A percentile compares a stretch with the other conserved stretches of the same genome.
Evolutionary conservation across 1,140 invertebrate species (phyloP).

Genomic region (Aphidius gifuensis): DNA sequence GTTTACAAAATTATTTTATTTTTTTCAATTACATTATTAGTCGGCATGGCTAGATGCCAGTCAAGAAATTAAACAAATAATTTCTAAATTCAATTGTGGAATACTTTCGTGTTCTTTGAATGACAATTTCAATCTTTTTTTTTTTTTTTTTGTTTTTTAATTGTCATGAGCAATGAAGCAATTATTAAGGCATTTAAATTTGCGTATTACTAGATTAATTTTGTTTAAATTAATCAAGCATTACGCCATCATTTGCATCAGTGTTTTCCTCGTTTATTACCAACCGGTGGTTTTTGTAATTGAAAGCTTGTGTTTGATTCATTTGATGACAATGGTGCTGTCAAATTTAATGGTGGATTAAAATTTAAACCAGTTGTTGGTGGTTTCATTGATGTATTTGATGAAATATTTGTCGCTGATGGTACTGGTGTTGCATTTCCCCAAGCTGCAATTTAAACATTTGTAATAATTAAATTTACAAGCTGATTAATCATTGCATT

Average conservation of each 20-base stretch:
- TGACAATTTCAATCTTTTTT: no score
- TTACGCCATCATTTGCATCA: constrained; percentile 36
- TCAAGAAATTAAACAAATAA: neutral
- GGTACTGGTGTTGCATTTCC: constrained; percentile 41
- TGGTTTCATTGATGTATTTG: constrained; percentile 56
- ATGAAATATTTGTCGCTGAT: constrained; percentile 50
- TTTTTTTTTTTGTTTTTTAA: no score
- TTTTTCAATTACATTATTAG: no score
- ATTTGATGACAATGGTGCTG: constrained; percentile 42
- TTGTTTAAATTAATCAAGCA: neutral
- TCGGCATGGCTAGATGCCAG: no score
- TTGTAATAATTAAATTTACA: neutral
- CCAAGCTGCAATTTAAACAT: constrained; percentile 45
- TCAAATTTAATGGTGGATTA: constrained; percentile 48
- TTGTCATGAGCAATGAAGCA: no score
- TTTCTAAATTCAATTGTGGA: constrained; percentile 1
- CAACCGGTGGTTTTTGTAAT: constrained; percentile 68
- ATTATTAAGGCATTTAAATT: no score
- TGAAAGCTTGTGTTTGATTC: constrained; percentile 59
- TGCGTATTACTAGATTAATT: neutral
- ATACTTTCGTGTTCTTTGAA: neutral
- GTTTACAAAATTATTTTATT: no score
- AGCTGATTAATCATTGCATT: neutral
- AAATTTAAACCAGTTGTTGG: constrained; percentile 53
- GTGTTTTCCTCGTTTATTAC: constrained; percentile 70